Percentiles rank a stretch among this genome's conserved stretches.
Conservation (phyloP, 2,888 invertebrate species). For the Agonopterix arenella region DNA sequence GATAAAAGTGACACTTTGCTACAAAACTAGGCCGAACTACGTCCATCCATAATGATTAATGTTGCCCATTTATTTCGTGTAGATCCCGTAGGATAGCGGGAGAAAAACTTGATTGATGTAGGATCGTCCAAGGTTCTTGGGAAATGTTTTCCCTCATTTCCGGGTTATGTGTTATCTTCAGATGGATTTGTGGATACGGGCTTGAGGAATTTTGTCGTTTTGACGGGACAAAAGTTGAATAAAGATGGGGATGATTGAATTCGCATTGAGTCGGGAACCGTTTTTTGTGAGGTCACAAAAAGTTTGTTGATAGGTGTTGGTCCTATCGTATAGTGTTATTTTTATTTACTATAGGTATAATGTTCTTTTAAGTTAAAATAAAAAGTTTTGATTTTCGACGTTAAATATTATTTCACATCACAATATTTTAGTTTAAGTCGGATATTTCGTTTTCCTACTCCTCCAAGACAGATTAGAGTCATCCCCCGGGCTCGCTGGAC, state of each 20-base stretch:
- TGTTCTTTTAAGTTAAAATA: no score
- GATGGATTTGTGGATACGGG: conserved; percentile 25
- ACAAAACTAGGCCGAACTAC: conserved; percentile 37
- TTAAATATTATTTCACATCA: no score
- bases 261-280: conserved; percentile 1
- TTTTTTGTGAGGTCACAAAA: not conserved
- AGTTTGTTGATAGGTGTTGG: no score
- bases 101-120: conserved; percentile 67
- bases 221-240: not conserved
- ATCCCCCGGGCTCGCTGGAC: no score
- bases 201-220: conserved; percentile 12
- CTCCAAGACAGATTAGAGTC: no score
- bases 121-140: conserved; percentile 31
- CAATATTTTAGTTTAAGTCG: no score
- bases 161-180: conserved; percentile 22
- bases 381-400: no score
- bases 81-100: conserved; percentile 30
- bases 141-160: conserved; percentile 47
- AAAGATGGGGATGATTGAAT: not conserved
- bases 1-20: conserved; percentile 36
- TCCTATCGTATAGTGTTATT: no score
- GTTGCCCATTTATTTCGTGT: conserved; percentile 52
- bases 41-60: conserved; percentile 67
- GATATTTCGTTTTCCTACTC: no score
- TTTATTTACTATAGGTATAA: no score